Base-by-base conservation (phyloP, 2,888 invertebrate genomes). In the Caenorhabditis japonica region DNA sequence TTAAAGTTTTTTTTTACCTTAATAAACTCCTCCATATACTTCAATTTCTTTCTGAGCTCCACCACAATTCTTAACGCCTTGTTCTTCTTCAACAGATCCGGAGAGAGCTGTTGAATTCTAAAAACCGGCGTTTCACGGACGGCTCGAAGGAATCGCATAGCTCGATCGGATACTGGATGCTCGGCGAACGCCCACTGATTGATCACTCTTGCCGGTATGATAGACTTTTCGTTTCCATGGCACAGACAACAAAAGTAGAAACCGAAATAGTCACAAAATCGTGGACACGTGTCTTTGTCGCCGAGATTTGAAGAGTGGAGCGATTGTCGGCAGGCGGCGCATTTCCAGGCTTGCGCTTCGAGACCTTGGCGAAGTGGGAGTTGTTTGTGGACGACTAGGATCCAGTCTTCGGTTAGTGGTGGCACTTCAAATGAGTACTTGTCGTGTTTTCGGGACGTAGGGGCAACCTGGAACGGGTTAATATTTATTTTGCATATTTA, bases 191-290 rank as follows among this genome's bases (percentile, higher is more conserved):
- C 89, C 90, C 90, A 90, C 55, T 88, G 88, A 69, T 88, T 86
- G 19, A 91, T 83, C 47, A 90, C 88, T 23, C 88, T 84, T 2
- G 89, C 89, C 13, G 91, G 91, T 84, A 94, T 92, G 75, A 92
- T 89, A 4, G 92, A 91, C 64, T 92, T 90, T 86, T 92, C 92
- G 88, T 93, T 92, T 23, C 92, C 92, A 88, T 94, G 94, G 87
- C 94, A 94, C 46, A 93, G 93, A 12, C 93, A 93, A 86, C 94
- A 94, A 89, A 94, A 93, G 88, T 92, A 93, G 85, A 93, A 91
- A 10, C 94, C 93, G 72, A 93, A 89, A 89, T 94, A 94, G 83
- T 93, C 92, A 87, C 94, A 94, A 85, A 93, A 94, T 23, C 76
- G 66, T 5, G 72, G 64, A 21, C 36, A 38, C 3, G 30, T 17